Evolutionary conservation across 2,888 invertebrate genomes (phyloP).

Genomic region (Anoplius nigerrimus): DNA sequence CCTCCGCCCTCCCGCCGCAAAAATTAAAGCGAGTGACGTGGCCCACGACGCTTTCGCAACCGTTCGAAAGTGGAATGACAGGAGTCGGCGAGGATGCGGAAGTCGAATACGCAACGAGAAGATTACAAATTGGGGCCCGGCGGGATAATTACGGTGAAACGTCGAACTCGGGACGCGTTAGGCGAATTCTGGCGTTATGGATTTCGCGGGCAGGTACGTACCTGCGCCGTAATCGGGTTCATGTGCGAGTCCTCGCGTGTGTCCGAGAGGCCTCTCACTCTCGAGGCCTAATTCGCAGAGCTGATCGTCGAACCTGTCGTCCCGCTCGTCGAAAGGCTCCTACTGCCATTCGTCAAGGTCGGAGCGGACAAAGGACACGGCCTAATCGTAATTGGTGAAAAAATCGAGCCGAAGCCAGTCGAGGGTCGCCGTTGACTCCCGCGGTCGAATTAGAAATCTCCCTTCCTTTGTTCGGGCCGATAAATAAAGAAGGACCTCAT

Average conservation of each 20-base stretch:
- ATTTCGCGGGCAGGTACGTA: too few relatives aligned
- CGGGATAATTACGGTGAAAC: too few relatives aligned
- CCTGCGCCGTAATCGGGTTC: too few relatives aligned
- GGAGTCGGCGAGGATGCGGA: too few relatives aligned
- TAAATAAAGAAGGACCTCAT: constrained; percentile 24
- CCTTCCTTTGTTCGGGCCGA: constrained; percentile 32
- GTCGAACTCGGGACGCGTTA: too few relatives aligned
- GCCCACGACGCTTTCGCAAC: not conserved
- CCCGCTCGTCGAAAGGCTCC: constrained; percentile 4
- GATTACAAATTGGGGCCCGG: too few relatives aligned
- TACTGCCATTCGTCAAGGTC: constrained; percentile 23
- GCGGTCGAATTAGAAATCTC: constrained; percentile 53
- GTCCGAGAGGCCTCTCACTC: too few relatives aligned
- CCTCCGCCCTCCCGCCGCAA: not conserved
- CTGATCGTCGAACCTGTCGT: constrained; percentile 14
- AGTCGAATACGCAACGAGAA: too few relatives aligned
- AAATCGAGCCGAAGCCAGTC: constrained; percentile 46
- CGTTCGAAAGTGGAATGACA: too few relatives aligned
- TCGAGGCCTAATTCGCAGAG: not conserved
- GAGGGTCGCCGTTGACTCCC: constrained; percentile 47
- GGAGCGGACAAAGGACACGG: constrained; percentile 29
- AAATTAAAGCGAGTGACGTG: not conserved
- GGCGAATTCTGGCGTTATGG: too few relatives aligned
- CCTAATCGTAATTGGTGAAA: constrained; percentile 43
- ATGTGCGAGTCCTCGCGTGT: too few relatives aligned